A percentile compares a stretch with the other conserved stretches of the same genome.
Evolutionary conservation across 1,140 invertebrate species (phyloP).

Genomic region (Probaryconus sp.): DNA sequence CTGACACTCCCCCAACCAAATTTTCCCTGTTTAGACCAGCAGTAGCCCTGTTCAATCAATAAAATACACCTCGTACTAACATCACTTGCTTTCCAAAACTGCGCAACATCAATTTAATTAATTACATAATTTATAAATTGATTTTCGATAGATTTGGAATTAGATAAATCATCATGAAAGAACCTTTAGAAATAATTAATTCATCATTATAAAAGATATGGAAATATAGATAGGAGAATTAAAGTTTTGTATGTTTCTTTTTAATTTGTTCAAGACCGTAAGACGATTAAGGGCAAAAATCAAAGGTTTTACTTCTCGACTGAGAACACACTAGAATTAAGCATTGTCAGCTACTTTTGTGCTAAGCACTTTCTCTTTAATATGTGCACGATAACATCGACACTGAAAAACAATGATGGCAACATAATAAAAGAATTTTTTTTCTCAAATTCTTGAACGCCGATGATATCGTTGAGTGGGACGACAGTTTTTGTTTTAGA

Average conservation of each 20-base stretch:
- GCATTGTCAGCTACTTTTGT: constrained; percentile 57
- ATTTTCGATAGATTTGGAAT: too few species aligned
- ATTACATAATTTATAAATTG: too few species aligned
- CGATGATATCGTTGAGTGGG: constrained; percentile 34
- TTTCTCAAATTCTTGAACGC: constrained; percentile 12
- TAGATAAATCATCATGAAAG: too few species aligned
- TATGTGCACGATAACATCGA: constrained; percentile 56
- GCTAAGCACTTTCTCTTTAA: constrained; percentile 45
- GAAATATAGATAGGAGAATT: too few species aligned
- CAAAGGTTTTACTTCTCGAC: constrained; percentile 55
- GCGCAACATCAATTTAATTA: not conserved
- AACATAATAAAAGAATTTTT: constrained; percentile 38
- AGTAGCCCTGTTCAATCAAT: constrained; percentile 64
- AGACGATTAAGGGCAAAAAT: constrained; percentile 52
- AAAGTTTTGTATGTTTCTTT: constrained; percentile 5
- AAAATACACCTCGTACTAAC: constrained; percentile 41
- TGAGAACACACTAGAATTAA: constrained; percentile 50
- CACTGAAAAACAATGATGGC: constrained; percentile 52
- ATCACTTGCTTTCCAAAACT: constrained; percentile 28
- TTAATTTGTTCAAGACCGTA: not conserved
- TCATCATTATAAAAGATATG: too few species aligned
- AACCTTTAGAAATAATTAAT: too few species aligned
- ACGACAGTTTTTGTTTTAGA: constrained; percentile 32
- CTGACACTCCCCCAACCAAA: constrained; percentile 37
- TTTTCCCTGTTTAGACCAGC: constrained; percentile 46